Conservation (phyloP, 1,140 invertebrate species). For the Sitobion miscanthi region DNA sequence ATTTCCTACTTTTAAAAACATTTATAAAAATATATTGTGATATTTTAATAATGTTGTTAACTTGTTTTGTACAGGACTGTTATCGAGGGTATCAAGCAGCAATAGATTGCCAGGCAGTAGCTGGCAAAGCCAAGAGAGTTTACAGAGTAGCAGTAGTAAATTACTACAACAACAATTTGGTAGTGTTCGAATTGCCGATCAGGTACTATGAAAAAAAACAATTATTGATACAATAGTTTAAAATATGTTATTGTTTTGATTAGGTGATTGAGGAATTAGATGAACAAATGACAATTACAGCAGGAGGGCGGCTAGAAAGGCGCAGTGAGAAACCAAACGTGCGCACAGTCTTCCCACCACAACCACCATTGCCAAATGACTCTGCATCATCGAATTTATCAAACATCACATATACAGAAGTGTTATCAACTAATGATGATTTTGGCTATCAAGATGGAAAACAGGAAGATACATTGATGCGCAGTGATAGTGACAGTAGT, state of each 20-base stretch:
- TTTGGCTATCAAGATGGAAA: slow-evolving; percentile 47
- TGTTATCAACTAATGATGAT: slow-evolving; percentile 57
- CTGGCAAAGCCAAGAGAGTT: slow-evolving; percentile 32
- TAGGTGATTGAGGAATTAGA: slow-evolving; percentile 81
- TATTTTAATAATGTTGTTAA: neutral
- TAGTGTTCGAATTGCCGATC: slow-evolving; percentile 74
- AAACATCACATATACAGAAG: slow-evolving; percentile 56
- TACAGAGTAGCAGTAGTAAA: slow-evolving; percentile 45
- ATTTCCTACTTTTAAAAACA: too few species aligned
- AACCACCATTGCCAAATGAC: neutral
- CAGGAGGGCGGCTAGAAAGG: slow-evolving; percentile 63
- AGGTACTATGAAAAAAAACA: slow-evolving; percentile 59
- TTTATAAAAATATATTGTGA: too few species aligned
- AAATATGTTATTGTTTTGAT: neutral
- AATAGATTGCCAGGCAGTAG: slow-evolving; percentile 25
- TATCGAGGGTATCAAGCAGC: slow-evolving; percentile 70
- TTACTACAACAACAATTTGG: slow-evolving; percentile 44
- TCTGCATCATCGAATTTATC: slow-evolving; percentile 57
- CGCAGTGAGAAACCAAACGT: slow-evolving; percentile 62
- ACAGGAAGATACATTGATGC: neutral
- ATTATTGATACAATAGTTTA: neutral
- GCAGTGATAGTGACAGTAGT: neutral
- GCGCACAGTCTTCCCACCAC: slow-evolving; percentile 30
- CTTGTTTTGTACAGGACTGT: slow-evolving; percentile 50
- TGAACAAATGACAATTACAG: slow-evolving; percentile 78